Evolutionary conservation across 2,797 vertebrate species (phyloP), one percentile per base, ranked within the genome.

Genomic region (Myiotriccus ornatus): DNA sequence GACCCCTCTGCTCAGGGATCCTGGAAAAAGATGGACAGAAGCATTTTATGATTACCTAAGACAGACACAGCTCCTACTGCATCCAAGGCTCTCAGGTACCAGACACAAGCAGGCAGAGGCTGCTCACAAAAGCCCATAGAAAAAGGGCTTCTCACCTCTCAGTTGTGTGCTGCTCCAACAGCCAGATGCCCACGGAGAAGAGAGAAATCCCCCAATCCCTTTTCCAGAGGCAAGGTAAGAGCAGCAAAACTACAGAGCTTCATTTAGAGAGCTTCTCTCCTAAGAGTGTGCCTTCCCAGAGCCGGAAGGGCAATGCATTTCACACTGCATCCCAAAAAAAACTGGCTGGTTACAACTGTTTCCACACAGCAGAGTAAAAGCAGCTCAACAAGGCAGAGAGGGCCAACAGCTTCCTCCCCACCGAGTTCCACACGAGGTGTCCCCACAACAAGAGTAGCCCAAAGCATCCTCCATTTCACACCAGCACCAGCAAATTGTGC

Each of bases 101-200:
- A 8, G 32, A 30, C 2, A 5, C 7, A 34, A 64, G 32, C 53
- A 84, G 67, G 52, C 64, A 52, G 50, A 52, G 41, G 37, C 65
- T 88, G 65, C 49, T 80, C 17, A 47, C 27, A 32, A 34, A 49
- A 77, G 41, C 59, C 65, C 41, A 28, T 4, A 65, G 30, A 41
- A 50, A 46, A 73, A 57, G 22, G 30, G 56, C 18, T 67, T 35
- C 44, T 81, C 25, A 4, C 16, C 24, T 25, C 68, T 52, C 30
- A 30, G 6, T 1, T 62, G 30, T 60, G 37, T 7, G 8, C 55
- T 85, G 18, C 34, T 69, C 35, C 17, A 46, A n/a, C 20, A 39
- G 10, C 12, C 68, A 50, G 44, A 16, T 14, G 9, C 28, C 35
- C 49, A 35, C 0, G 0, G 34, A 79, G 50, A 34, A 52, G 47